phyloP scores from a whole-genome alignment of 2,797 vertebrate species.

The Enteromius trimaculatus region DNA sequence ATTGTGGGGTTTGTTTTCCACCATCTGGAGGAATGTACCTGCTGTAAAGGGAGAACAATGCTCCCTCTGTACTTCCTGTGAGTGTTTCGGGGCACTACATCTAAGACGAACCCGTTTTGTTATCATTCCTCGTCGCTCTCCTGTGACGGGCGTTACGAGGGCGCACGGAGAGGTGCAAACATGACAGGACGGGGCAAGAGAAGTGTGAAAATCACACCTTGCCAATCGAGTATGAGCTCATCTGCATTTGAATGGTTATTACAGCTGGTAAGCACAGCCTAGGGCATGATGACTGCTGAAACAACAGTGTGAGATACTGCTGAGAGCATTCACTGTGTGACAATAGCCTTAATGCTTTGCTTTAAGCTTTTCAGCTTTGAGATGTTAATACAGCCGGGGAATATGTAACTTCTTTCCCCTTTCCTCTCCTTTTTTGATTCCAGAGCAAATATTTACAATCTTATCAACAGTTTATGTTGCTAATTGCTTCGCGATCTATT shows the following conservation, averaged over 20 bases:
- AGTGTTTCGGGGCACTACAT: slow-evolving; percentile 42
- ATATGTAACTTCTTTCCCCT: background rate
- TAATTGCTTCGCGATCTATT: slow-evolving; percentile 42
- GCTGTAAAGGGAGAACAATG: slow-evolving; percentile 56
- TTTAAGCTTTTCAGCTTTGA: slow-evolving; percentile 37
- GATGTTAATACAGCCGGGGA: slow-evolving; percentile 38
- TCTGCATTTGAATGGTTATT: slow-evolving; percentile 55
- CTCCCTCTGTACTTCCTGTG: slow-evolving; percentile 52
- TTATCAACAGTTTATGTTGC: slow-evolving; percentile 26
- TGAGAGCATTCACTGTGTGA: slow-evolving; percentile 49
- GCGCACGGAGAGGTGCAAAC: slow-evolving; percentile 11
- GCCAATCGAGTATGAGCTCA: slow-evolving; percentile 39
- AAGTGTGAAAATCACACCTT: slow-evolving; percentile 52
- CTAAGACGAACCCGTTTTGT: slow-evolving; percentile 50
- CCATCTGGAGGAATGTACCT: slow-evolving; percentile 61
- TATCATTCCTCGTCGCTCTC: slow-evolving; percentile 35
- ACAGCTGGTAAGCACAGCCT: slow-evolving; percentile 47
- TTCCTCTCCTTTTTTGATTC: background rate
- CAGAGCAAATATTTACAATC: slow-evolving; percentile 24
- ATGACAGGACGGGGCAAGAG: slow-evolving; percentile 35
- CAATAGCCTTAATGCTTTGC: slow-evolving; percentile 49
- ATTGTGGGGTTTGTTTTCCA: slow-evolving; percentile 55
- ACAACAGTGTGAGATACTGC: slow-evolving; percentile 42
- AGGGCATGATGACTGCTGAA: slow-evolving; percentile 40
- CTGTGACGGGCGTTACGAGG: slow-evolving; percentile 17